Evolutionary conservation across 2,797 vertebrate genomes (phyloP).

Genomic region (Acipenser ruthenus): DNA sequence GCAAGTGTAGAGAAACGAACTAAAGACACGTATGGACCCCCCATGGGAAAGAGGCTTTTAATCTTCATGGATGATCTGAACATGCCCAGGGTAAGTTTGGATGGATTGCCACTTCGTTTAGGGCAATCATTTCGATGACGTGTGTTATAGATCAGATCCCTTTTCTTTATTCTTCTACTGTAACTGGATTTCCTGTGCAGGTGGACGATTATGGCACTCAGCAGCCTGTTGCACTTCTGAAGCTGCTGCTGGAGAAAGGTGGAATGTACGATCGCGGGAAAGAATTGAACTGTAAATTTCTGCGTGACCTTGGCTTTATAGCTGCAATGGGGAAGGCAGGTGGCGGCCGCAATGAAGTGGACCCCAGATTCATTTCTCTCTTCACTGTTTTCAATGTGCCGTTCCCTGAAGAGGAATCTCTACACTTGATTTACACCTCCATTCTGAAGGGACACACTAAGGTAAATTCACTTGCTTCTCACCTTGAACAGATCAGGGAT

Average conservation of each 20-base stretch:
- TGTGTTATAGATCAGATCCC: neutral
- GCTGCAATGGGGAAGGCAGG: constrained; percentile 95
- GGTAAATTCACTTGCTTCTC: constrained; percentile 48
- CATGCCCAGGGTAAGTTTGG: constrained; percentile 77
- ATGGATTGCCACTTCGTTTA: neutral
- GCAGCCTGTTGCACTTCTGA: constrained; percentile 88
- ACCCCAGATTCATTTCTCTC: constrained; percentile 81
- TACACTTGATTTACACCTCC: constrained; percentile 80
- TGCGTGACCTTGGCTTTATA: constrained; percentile 84
- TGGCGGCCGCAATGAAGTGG: constrained; percentile 88
- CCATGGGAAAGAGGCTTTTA: constrained; percentile 84
- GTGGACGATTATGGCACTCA: constrained; percentile 92
- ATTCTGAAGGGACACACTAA: constrained; percentile 81
- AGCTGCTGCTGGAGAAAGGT: constrained; percentile 80
- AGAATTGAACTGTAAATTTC: constrained; percentile 80
- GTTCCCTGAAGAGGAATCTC: constrained; percentile 76
- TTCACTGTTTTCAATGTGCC: constrained; percentile 86
- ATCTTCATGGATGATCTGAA: constrained; percentile 96
- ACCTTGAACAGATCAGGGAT: neutral
- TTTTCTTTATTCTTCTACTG: neutral
- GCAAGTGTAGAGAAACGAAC: constrained; percentile 88
- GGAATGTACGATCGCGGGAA: constrained; percentile 85
- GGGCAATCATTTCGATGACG: neutral
- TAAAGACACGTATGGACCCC: constrained; percentile 83
- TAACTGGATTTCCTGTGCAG: constrained; percentile 42